A percentile compares a stretch with the other conserved stretches of the same genome.
Conservation (phyloP, 1,140 invertebrate genomes). For the Drosophila dunni region DNA sequence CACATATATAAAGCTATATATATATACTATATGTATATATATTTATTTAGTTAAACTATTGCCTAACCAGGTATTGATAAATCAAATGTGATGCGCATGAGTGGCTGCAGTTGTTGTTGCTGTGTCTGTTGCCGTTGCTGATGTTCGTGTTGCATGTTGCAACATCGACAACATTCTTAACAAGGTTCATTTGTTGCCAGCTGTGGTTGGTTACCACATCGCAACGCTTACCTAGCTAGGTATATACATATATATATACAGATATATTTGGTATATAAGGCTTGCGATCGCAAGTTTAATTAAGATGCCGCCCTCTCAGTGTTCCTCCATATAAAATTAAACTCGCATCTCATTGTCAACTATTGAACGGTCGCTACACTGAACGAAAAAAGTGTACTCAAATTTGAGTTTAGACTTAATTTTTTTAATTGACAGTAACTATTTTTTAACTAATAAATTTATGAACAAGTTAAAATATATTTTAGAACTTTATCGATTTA, state of each 20-base stretch:
- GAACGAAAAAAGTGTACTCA: no score
- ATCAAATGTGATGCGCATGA: constrained; percentile 36
- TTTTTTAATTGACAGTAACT: no score
- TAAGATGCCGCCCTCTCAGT: constrained; percentile 10
- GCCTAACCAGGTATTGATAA: constrained; percentile 34
- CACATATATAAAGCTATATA: background rate
- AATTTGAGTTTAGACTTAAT: no score
- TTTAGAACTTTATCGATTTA: no score
- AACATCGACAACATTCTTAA: constrained; percentile 32
- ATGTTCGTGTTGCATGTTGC: constrained; percentile 13
- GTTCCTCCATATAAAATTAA: constrained; percentile 15
- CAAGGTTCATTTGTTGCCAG: constrained; percentile 28
- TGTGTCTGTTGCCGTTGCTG: background rate
- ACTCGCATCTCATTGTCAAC: background rate
- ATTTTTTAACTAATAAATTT: no score
- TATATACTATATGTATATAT: background rate
- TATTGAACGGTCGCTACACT: background rate
- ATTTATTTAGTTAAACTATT: constrained; percentile 2
- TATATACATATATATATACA: no score
- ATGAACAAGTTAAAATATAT: no score
- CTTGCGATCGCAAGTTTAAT: background rate
- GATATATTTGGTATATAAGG: background rate
- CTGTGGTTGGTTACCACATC: background rate
- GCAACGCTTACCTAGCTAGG: background rate
- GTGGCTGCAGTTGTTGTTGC: constrained; percentile 4